Evolutionary conservation across 92 coral and sea anemone species (phyloP).

Genomic region (Parazoanthus atlanticus): DNA sequence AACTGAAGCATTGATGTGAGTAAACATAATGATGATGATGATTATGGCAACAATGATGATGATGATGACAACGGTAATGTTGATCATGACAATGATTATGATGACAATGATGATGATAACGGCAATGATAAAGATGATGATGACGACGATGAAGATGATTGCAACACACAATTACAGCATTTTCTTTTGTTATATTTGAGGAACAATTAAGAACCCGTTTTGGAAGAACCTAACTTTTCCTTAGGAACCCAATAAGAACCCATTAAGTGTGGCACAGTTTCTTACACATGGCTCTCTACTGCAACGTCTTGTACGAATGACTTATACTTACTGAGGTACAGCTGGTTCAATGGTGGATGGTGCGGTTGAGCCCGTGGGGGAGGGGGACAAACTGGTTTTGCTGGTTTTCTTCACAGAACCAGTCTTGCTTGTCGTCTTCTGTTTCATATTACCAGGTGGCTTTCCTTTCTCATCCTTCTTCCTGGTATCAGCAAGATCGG

Average conservation of each 20-base stretch:
- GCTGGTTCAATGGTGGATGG: slow-evolving; percentile 21
- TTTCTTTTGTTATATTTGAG: too few species aligned
- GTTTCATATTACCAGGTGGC: not conserved
- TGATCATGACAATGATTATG: too few species aligned
- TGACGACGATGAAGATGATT: too few species aligned
- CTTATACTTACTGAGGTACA: slow-evolving; percentile 21
- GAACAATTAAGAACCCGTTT: too few species aligned
- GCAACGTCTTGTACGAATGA: too few species aligned
- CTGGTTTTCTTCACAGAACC: slow-evolving; percentile 22
- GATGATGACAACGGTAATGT: too few species aligned
- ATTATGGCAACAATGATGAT: too few species aligned
- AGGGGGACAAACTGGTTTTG: not conserved
- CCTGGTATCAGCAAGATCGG: slow-evolving; percentile 19
- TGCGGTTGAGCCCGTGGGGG: slow-evolving; percentile 11
- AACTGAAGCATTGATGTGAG: too few species aligned
- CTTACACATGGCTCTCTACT: not conserved
- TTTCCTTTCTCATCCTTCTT: slow-evolving; percentile 29
- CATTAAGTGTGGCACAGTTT: too few species aligned
- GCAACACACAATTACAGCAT: too few species aligned
- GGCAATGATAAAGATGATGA: not conserved
- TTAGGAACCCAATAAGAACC: not conserved
- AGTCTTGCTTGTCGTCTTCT: not conserved
- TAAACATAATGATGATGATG: too few species aligned
- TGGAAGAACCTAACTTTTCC: not conserved
- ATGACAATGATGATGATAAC: too few species aligned